Conservation (phyloP, 2,113 vertebrate species). For the Odontesthes bonariensis region DNA sequence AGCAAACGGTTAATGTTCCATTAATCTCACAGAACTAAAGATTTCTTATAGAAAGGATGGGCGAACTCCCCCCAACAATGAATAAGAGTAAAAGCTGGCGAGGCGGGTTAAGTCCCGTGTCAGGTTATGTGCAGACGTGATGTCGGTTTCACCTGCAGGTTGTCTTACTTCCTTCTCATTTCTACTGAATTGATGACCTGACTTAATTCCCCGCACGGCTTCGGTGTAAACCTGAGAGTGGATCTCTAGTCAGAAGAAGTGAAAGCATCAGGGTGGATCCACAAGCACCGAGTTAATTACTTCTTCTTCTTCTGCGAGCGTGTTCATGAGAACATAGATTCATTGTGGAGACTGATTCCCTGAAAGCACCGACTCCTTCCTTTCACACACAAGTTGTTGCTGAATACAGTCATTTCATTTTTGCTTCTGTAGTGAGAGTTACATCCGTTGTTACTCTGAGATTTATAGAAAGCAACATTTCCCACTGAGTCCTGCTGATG, state of each 20-base stretch:
- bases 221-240: conserved; percentile 3
- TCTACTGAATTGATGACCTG: neutral
- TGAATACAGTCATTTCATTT: conserved; percentile 48
- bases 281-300: conserved; percentile 9
- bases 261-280: conserved; percentile 60
- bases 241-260: conserved; percentile 39
- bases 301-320: conserved; percentile 37
- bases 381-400: conserved; percentile 67
- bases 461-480: conserved; percentile 36
- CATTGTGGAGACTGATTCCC: neutral
- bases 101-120: too few species aligned
- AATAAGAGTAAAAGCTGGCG: too few species aligned
- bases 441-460: conserved; percentile 43
- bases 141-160: conserved; percentile 9
- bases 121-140: neutral
- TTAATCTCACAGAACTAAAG: too few species aligned
- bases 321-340: conserved; percentile 47
- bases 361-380: conserved; percentile 57
- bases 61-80: too few species aligned
- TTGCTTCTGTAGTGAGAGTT: conserved; percentile 30
- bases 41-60: too few species aligned
- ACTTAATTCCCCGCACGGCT: neutral
- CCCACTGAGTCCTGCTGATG: conserved; percentile 49
- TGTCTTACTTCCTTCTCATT: neutral
- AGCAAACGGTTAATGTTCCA: too few species aligned